phyloP scores from a whole-genome alignment of 1,140 invertebrate species.

The Cecropterus lyciades region DNA sequence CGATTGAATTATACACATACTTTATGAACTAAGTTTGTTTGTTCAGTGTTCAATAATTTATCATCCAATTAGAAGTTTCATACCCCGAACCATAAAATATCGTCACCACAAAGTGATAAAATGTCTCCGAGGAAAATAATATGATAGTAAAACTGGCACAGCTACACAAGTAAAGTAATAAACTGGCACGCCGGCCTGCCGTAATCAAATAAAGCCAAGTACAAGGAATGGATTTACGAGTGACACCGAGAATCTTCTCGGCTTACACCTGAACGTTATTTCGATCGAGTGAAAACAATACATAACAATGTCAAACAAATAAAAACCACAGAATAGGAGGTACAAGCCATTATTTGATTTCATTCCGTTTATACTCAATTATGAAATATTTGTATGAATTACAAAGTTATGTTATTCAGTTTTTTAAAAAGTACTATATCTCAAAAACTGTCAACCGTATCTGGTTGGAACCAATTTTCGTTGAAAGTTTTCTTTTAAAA shows the following conservation, averaged over 20 bases:
- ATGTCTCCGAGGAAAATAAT: constrained; percentile 15
- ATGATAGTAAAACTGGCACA: constrained; percentile 28
- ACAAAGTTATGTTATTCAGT: too few relatives aligned
- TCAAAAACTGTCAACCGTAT: too few relatives aligned
- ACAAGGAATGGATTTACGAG: constrained; percentile 55
- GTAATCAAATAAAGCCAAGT: constrained; percentile 58
- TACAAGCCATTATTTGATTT: constrained; percentile 19
- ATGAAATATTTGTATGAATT: too few relatives aligned
- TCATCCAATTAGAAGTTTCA: constrained; percentile 5
- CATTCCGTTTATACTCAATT: neutral
- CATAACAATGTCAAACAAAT: constrained; percentile 30
- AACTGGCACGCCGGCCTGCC: constrained; percentile 45
- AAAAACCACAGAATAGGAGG: constrained; percentile 15
- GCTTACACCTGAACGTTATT: constrained; percentile 38
- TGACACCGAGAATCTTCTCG: constrained; percentile 47
- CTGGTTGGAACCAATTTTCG: too few relatives aligned
- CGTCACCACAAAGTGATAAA: constrained; percentile 10
- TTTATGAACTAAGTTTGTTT: neutral
- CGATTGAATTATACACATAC: neutral
- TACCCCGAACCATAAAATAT: neutral
- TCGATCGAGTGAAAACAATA: constrained; percentile 41
- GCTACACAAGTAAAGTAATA: constrained; percentile 53
- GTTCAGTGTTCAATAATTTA: constrained; percentile 4
- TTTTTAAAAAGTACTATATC: too few relatives aligned
- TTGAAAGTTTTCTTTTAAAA: too few relatives aligned